Evolutionary conservation across 2,888 invertebrate species (phyloP).

Genomic region (Nomada fucata): DNA sequence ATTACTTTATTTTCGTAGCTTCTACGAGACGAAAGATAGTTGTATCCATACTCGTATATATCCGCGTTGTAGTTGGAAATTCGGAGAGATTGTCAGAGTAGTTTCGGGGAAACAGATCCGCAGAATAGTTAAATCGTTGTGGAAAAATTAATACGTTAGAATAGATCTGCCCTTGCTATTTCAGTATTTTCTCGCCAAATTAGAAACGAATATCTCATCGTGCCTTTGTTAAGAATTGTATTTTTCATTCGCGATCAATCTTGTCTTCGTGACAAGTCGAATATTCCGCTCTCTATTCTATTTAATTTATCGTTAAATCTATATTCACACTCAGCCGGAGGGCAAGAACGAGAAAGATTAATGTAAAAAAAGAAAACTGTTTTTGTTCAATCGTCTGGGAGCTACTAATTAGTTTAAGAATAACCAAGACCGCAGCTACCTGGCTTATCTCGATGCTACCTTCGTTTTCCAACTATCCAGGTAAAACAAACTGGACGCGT

Average conservation of each 20-base stretch:
- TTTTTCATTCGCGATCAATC: not conserved
- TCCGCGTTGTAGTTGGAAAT: not conserved
- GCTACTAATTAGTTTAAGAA: conserved; percentile 13
- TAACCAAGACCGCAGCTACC: not conserved
- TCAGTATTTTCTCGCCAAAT: not conserved
- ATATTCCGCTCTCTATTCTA: not conserved
- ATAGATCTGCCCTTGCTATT: not conserved
- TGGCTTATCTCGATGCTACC: conserved; percentile 7
- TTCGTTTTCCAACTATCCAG: not conserved
- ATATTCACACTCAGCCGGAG: too few relatives aligned
- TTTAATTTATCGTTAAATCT: not conserved
- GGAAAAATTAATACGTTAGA: too few relatives aligned
- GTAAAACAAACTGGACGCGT: not conserved
- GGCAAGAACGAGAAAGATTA: too few relatives aligned
- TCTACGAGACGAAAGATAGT: too few relatives aligned
- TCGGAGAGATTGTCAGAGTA: too few relatives aligned
- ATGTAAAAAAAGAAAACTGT: not conserved
- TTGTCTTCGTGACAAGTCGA: not conserved
- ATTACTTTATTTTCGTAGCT: not conserved
- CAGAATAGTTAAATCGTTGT: too few relatives aligned
- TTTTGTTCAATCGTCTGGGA: too few relatives aligned
- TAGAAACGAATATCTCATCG: not conserved
- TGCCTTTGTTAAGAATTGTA: not conserved
- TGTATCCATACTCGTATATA: not conserved
- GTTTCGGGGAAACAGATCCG: too few relatives aligned